Evolutionary conservation across 2,797 vertebrate genomes (phyloP).

Genomic region (Poecilia wingei): DNA sequence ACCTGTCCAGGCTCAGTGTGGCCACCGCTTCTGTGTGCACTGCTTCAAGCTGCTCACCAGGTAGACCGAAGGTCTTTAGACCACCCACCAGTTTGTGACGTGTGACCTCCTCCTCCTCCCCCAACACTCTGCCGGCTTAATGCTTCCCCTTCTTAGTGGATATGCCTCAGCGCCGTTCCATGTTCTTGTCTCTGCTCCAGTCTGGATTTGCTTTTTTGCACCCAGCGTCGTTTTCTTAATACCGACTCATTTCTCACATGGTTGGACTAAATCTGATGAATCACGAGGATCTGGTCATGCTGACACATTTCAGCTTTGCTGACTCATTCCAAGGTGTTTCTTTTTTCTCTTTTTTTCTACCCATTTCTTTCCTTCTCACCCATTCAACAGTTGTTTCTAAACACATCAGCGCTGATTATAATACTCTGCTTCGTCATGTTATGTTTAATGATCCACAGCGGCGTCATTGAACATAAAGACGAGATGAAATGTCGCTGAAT

Average conservation of each 20-base stretch:
- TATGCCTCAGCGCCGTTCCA: constrained; percentile 49
- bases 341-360: constrained; percentile 22
- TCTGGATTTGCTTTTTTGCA: constrained; percentile 28
- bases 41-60: constrained; percentile 93
- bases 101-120: constrained; percentile 17
- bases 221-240: constrained; percentile 26
- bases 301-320: constrained; percentile 39
- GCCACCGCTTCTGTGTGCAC: constrained; percentile 94
- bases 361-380: constrained; percentile 10
- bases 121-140: not conserved
- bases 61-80: constrained; percentile 74
- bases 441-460: constrained; percentile 9
- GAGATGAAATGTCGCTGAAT: not conserved
- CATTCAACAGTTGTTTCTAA: constrained; percentile 8
- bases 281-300: constrained; percentile 52
- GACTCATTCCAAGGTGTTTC: constrained; percentile 49
- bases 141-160: constrained; percentile 41
- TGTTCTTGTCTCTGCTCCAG: constrained; percentile 39
- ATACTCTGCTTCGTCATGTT: not conserved
- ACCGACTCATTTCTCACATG: constrained; percentile 48
- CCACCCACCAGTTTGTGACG: constrained; percentile 39
- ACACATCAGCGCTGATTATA: not conserved
- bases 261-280: constrained; percentile 48
- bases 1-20: constrained; percentile 94
- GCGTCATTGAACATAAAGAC: constrained; percentile 26